Evolutionary conservation across 2,797 vertebrate genomes (phyloP), one percentile per base, ranked within the genome.

Genomic region (Triplophysa bombifrons): DNA sequence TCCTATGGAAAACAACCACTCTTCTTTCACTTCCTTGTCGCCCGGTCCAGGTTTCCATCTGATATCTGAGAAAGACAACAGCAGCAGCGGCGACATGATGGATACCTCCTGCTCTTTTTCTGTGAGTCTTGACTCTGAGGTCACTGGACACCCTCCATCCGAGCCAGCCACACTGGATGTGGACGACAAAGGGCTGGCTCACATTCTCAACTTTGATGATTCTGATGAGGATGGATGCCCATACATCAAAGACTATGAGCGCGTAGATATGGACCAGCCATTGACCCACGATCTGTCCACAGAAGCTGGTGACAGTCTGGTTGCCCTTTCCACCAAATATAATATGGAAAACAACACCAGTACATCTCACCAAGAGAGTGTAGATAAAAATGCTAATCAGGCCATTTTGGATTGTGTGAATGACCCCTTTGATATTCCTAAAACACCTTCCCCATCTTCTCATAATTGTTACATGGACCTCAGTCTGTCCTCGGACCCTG

Each of bases 311-410:
- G 48, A 60, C 6, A 8, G 14, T 38, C 38, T 72, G 16, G 4
- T 65, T 8, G 63, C 17, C 16, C 30, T 44, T 60, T 50, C 48
- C 38, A 79, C 38, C 17, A 56, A 58, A 10, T n/a, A 55, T 17
- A 72, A 38, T 16, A 20, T 30, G 56, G 92, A 93, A 19, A 89
- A 93, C 66, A 91, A 92, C 13, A 88, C 93, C 0, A 90, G 93
- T 25, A 89, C 90, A 19, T 81, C 87, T 6, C 86, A 87, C 72
- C 93, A 94, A 0, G 94, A 96, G 88, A 93, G 95, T 86, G 91
- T 98, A 86, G 96, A 98, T 0, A 96, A 99, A 85, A 99, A 98
- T 0, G 96, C 97, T 85, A 99, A 98, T 90, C 95, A 96, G 86
- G 96, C 92, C 1, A 89, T 94, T 0, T 86, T 90, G n/a, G 90